Percentiles rank a stretch among this genome's conserved stretches.
These are phyloP conservation scores for Zosterops pallidus DNA, from an alignment of 2,113 vertebrate species.

Conservation along the genomic window DNA sequence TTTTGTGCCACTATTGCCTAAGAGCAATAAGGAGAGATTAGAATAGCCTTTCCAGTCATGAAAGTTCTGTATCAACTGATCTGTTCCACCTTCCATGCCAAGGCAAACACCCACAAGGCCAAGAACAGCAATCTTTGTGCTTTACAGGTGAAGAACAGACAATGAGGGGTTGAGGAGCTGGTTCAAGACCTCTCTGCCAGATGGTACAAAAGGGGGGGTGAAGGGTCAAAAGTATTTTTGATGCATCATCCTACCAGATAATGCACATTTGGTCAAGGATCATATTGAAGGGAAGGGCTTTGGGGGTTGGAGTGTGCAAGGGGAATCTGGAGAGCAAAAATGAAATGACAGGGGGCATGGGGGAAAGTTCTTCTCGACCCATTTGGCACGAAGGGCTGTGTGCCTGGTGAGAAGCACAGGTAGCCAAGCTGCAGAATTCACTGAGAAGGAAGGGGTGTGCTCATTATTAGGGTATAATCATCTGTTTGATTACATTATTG, in stretches of 20 bases:
- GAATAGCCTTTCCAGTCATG: neutral
- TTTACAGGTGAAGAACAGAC: neutral
- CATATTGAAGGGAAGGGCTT: rapidly evolving
- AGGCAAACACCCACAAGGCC: neutral
- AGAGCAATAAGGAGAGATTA: neutral
- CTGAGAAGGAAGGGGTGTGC: neutral
- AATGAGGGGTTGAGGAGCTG: neutral
- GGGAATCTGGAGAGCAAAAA: neutral
- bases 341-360: rapidly evolving
- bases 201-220: neutral
- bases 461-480: neutral
- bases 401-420: neutral
- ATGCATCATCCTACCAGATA: neutral
- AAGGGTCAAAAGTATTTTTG: neutral
- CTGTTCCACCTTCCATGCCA: neutral
- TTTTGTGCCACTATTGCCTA: neutral
- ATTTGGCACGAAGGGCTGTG: neutral
- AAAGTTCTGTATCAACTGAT: neutral
- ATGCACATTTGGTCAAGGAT: neutral
- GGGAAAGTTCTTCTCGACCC: neutral
- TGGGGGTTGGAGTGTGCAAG: neutral
- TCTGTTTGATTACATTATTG: neutral
- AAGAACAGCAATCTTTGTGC: neutral
- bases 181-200: neutral
- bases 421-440: neutral